phyloP scores from a whole-genome alignment of 2,113 vertebrate species.

The Nematolebias whitei region DNA sequence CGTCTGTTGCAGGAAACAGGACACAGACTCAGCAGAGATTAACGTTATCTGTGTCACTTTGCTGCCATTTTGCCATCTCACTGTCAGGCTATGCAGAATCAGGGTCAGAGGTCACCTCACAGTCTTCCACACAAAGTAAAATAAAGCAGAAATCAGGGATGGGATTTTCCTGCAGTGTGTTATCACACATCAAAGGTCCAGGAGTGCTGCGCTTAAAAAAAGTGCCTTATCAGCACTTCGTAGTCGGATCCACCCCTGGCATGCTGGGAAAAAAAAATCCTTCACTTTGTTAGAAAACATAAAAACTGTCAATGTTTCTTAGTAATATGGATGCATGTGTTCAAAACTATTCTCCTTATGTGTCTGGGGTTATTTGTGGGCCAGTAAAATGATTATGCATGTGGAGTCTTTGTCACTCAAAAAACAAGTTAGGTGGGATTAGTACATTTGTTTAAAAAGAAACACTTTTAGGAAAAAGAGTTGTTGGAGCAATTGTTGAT shows the following conservation, averaged over 20 bases:
- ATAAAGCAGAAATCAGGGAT: conserved; percentile 19
- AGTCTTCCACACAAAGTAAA: conserved; percentile 44
- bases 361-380: conserved; percentile 11
- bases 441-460: not conserved
- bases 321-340: conserved; percentile 38
- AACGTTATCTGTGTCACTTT: conserved; percentile 44
- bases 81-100: conserved; percentile 26
- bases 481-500: not conserved
- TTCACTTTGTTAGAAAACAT: conserved; percentile 57
- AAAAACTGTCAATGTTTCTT: conserved; percentile 65
- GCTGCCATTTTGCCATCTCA: conserved; percentile 16
- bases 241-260: conserved; percentile 6
- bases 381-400: conserved; percentile 5
- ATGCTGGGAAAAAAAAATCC: conserved; percentile 5
- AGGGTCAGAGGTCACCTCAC: conserved; percentile 59
- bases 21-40: conserved; percentile 58
- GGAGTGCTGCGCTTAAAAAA: conserved; percentile 43
- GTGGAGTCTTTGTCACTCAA: conserved; percentile 5
- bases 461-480: not conserved
- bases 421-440: not conserved
- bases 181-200: conserved; percentile 50
- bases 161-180: conserved; percentile 53
- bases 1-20: conserved; percentile 61
- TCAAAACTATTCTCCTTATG: conserved; percentile 22
- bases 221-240: conserved; percentile 56